These are phyloP conservation scores for Podarcis cretensis DNA, from an alignment of 2,113 vertebrate genomes.

Conservation along the genomic window DNA sequence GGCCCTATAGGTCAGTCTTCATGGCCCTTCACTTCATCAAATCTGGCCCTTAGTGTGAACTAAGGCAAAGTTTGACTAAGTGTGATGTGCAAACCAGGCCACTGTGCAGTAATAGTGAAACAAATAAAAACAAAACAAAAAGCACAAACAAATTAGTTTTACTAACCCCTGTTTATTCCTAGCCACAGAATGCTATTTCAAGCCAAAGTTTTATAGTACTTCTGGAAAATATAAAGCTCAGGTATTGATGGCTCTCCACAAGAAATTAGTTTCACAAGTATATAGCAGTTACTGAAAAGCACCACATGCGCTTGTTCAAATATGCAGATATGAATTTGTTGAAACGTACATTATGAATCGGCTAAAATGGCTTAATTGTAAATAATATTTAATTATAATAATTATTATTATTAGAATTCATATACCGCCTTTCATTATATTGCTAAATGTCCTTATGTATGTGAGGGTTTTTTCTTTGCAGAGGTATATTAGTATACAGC, in stretches of 20 bases:
- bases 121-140: no score
- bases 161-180: no score
- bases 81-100: no score
- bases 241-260: background rate
- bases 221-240: background rate
- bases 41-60: no score
- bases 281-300: background rate
- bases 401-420: background rate
- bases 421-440: background rate
- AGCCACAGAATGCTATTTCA: no score
- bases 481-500: background rate
- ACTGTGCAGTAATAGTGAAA: no score
- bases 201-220: background rate
- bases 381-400: background rate
- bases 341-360: background rate
- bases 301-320: background rate
- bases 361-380: background rate
- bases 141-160: no score
- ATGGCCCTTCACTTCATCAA: no score
- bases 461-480: background rate
- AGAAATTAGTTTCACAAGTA: background rate
- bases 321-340: background rate
- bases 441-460: constrained; percentile 5
- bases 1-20: no score
- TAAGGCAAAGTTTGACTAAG: no score